Evolutionary conservation across 2,888 invertebrate genomes (phyloP), one percentile per base, ranked within the genome.

Genomic region (Anagyrus pseudococci): DNA sequence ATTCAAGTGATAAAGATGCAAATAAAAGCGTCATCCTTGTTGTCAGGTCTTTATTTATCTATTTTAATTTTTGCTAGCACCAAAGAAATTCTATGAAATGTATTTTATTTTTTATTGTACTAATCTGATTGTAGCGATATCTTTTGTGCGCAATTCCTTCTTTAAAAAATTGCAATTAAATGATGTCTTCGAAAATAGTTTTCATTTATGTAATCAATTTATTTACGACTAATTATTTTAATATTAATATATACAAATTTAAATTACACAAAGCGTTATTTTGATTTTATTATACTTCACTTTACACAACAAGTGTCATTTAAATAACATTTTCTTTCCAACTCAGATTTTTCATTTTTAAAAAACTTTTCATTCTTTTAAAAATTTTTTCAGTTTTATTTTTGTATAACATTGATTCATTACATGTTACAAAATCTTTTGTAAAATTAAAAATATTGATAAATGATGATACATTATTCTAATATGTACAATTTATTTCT

Each of bases 31-130:
- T 65, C 26, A 59, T 57, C 44, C 20, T 62, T 48, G 58, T 58
- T 52, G 50, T 58, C 50, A 52, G 48, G 55, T 62, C 62, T 54
- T 67, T 58, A 48, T 67, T 59, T 55, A 58, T 55, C 29, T 62
- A 57, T 61, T 66, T 67, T 66, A 59, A 64, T 68, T 68, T 65
- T 69, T 63, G 67, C 68, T 62, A 66, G 63, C 63, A 70, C 70
- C 70, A 70, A 70, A 70, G 69, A 70, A 66, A 68, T 67, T 68
- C 33, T 64, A 44, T 64, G 13, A 47, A 62, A 26, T 54, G 58
- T 66, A 69, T 67, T n/a, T n/a, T 67, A 58, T 64, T 67, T 62
- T 65, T 26, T 58, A 62, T 64, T 43, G 61, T 56, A 50, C 47
- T 62, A 63, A 66, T n/a, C 44, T 53, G 58, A 57, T 67, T 62